Evolutionary conservation across 64 coral and sea anemone genomes (phyloP).

Genomic region (Dendronephthya gigantea): DNA sequence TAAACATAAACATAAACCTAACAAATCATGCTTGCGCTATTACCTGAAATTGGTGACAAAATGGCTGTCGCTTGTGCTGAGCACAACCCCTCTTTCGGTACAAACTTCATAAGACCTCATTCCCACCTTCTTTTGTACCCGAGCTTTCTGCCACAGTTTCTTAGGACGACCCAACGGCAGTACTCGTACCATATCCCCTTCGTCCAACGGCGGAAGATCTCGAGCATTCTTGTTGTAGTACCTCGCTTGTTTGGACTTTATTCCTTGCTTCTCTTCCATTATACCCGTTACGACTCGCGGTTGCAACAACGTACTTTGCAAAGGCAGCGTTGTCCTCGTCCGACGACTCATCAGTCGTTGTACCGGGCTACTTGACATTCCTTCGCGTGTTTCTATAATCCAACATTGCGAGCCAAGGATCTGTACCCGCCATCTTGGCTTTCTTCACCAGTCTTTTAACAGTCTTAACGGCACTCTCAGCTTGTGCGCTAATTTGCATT

Average conservation of each 20-base stretch:
- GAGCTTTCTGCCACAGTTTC: background rate
- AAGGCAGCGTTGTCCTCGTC: background rate
- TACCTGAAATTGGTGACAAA: no score
- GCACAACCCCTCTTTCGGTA: background rate
- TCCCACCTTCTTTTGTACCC: constrained; percentile 1
- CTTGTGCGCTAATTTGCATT: no score
- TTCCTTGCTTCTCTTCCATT: background rate
- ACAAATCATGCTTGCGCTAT: no score
- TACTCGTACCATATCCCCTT: constrained; percentile 1
- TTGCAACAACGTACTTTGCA: background rate
- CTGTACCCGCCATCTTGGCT: background rate
- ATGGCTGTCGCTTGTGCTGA: no score
- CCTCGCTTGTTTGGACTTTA: background rate
- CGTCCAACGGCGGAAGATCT: background rate
- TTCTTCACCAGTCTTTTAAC: background rate
- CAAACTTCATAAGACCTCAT: constrained; percentile 2
- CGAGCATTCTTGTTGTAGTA: background rate
- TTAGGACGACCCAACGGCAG: background rate
- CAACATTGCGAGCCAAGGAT: background rate
- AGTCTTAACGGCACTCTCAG: background rate
- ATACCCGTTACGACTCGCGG: background rate
- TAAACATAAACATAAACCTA: no score
- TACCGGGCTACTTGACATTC: background rate
- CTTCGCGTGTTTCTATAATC: background rate
- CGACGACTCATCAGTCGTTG: background rate